phyloP scores from a whole-genome alignment of 2,113 vertebrate species.

The Fulmarus glacialis region DNA sequence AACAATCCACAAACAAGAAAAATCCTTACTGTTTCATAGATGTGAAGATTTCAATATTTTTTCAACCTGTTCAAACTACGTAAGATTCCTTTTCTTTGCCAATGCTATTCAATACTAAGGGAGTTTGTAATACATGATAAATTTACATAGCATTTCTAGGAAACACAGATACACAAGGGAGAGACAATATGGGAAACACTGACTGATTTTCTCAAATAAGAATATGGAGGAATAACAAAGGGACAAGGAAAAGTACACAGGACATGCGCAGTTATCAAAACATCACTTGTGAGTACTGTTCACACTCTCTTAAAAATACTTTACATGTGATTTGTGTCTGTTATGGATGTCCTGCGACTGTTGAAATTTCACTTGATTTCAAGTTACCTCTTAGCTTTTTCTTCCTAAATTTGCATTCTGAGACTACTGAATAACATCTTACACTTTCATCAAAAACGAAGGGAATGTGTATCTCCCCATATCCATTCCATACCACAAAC shows the following conservation, averaged over 20 bases:
- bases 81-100: neutral
- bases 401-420: neutral
- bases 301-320: neutral
- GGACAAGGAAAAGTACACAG: neutral
- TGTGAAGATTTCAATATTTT: neutral
- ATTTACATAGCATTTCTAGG: neutral
- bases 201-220: neutral
- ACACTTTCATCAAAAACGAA: neutral
- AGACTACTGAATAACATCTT: neutral
- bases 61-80: neutral
- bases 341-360: neutral
- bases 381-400: neutral
- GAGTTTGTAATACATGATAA: neutral
- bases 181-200: neutral
- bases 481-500: neutral
- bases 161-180: neutral
- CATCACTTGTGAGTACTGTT: neutral
- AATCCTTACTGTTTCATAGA: neutral
- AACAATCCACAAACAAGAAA: neutral
- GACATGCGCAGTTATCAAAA: neutral
- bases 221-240: neutral
- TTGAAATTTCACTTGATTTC: neutral
- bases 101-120: neutral
- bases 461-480: neutral
- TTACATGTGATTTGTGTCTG: neutral